A percentile compares a stretch with the other conserved stretches of the same genome.
Evolutionary conservation across 1,140 invertebrate genomes (phyloP).

Genomic region (Daktulosphaira vitifoliae): DNA sequence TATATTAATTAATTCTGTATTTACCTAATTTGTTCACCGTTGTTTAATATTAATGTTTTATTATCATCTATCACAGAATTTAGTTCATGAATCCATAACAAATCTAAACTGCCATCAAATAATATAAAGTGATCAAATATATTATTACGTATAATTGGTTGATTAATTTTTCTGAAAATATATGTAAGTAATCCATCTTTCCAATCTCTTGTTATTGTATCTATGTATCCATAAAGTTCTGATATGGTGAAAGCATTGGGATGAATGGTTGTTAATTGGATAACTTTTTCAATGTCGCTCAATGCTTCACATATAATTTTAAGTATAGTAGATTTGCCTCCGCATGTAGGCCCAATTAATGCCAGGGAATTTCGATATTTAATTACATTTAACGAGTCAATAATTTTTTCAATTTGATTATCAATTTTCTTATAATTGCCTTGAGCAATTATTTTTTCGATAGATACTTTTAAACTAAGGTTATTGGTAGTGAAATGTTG

Average conservation of each 20-base stretch:
- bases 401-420: slow-evolving; percentile 72
- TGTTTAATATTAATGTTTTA: slow-evolving; percentile 48
- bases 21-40: slow-evolving; percentile 43
- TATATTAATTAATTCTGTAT: slow-evolving; percentile 70
- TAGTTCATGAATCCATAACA: slow-evolving; percentile 91
- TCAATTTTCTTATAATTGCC: slow-evolving; percentile 64
- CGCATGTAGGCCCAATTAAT: slow-evolving; percentile 83
- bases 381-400: slow-evolving; percentile 87
- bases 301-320: slow-evolving; percentile 66
- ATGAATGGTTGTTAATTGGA: slow-evolving; percentile 72
- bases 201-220: slow-evolving; percentile 79
- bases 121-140: slow-evolving; percentile 62
- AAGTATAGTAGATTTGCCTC: slow-evolving; percentile 79
- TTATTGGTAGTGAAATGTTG: slow-evolving; percentile 75
- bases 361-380: slow-evolving; percentile 84
- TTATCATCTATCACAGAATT: slow-evolving; percentile 95
- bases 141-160: slow-evolving; percentile 38
- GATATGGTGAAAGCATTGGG: slow-evolving; percentile 79
- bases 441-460: slow-evolving; percentile 56
- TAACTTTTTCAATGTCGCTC: slow-evolving; percentile 59
- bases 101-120: slow-evolving; percentile 88
- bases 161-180: slow-evolving; percentile 84
- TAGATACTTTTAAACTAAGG: slow-evolving; percentile 70
- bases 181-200: slow-evolving; percentile 80
- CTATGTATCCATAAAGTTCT: slow-evolving; percentile 78